Conservation (phyloP, 2,888 invertebrate genomes). For the Agonopterix arenella region DNA sequence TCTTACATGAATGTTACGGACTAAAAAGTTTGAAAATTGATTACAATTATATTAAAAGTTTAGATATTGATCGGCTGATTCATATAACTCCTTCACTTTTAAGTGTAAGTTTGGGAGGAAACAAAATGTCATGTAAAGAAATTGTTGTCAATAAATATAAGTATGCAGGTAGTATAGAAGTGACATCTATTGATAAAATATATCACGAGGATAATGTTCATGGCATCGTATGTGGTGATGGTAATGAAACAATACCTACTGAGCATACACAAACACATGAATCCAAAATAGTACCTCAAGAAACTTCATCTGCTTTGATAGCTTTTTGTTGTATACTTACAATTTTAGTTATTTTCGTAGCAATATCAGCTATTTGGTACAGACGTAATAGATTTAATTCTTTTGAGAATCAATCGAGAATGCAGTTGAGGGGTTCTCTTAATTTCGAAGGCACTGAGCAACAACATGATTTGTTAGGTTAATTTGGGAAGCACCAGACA, state of each 20-base stretch:
- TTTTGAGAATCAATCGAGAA: constrained; percentile 25
- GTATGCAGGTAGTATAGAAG: constrained; percentile 22
- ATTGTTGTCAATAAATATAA: constrained; percentile 36
- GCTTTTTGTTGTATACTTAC: constrained; percentile 24
- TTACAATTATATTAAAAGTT: constrained; percentile 48
- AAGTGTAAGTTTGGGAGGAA: constrained; percentile 55
- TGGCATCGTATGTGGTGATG: constrained; percentile 57
- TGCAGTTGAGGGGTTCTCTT: constrained; percentile 34
- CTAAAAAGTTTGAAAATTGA: constrained; percentile 51
- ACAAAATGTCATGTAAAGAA: constrained; percentile 55
- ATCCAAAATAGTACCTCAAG: not conserved
- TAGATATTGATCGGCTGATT: constrained; percentile 48
- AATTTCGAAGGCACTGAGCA: constrained; percentile 36
- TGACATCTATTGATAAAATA: constrained; percentile 57
- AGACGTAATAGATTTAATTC: constrained; percentile 5
- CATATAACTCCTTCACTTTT: constrained; percentile 38
- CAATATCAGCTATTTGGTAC: not conserved
- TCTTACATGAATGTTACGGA: constrained; percentile 57
- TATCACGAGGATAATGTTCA: constrained; percentile 65
- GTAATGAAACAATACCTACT: constrained; percentile 5
- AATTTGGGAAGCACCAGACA: constrained; percentile 5
- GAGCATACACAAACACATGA: not conserved
- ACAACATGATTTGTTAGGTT: constrained; percentile 25
- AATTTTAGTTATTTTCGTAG: constrained; percentile 18
- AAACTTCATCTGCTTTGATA: constrained; percentile 17